These are phyloP conservation scores for Hesperophylax magnus DNA, from an alignment of 1,140 invertebrate species.

Conservation along the genomic window DNA sequence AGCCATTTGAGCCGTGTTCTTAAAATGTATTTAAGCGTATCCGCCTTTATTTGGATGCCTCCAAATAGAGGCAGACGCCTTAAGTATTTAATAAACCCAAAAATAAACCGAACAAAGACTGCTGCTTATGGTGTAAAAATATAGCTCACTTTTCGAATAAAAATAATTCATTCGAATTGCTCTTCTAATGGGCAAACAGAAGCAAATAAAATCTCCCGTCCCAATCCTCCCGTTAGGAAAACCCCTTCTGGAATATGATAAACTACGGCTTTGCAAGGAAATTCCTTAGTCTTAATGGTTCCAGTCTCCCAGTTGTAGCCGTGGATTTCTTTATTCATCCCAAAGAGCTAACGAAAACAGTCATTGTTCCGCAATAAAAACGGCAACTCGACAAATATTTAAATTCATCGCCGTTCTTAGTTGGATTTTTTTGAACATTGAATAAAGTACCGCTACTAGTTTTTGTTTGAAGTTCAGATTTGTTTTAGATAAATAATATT, in stretches of 20 bases:
- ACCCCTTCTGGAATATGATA: conserved; percentile 25
- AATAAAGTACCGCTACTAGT: not conserved
- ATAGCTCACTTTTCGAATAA: conserved; percentile 5
- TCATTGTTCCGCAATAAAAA: conserved; percentile 15
- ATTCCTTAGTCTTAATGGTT: conserved; percentile 9
- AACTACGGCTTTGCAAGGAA: not conserved
- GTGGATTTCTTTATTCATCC: not conserved
- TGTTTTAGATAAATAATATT: too few relatives aligned
- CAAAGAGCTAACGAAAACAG: not conserved
- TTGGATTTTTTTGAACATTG: too few relatives aligned
- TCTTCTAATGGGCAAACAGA: conserved; percentile 20
- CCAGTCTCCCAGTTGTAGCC: not conserved
- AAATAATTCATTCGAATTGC: conserved; percentile 10
- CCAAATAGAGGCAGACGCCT: too few relatives aligned
- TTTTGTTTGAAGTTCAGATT: not conserved
- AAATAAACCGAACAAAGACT: too few relatives aligned
- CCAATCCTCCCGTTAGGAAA: not conserved
- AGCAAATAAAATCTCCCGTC: not conserved
- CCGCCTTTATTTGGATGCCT: too few relatives aligned
- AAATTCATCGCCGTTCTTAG: conserved; percentile 40
- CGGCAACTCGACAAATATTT: conserved; percentile 47
- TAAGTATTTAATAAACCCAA: too few relatives aligned
- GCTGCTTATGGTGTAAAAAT: too few relatives aligned
- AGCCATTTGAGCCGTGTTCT: too few relatives aligned
- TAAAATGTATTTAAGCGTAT: too few relatives aligned